Conservation (phyloP, 2,888 invertebrate genomes). For the Plagodis pulveraria region DNA sequence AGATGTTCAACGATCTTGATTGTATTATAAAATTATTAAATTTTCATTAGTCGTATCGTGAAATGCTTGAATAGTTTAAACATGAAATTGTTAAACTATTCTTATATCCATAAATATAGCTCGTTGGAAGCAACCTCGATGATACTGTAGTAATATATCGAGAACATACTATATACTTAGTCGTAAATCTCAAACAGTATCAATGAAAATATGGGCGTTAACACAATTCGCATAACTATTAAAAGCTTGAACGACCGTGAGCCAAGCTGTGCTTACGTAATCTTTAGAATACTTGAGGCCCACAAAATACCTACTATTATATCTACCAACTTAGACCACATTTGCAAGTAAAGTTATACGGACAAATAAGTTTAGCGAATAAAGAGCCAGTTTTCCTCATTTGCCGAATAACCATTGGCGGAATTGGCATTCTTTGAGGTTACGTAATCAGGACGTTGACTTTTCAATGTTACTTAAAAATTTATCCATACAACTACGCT, state of each 20-base stretch:
- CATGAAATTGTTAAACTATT: too few species aligned
- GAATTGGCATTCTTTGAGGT: constrained; percentile 18
- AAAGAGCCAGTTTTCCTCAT: constrained; percentile 19
- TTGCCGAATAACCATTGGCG: constrained; percentile 8
- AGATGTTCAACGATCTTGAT: constrained; percentile 13
- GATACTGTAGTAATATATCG: too few species aligned
- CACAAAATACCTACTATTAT: constrained; percentile 36
- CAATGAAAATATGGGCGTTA: constrained; percentile 26
- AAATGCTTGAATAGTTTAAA: not conserved
- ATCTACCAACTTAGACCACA: constrained; percentile 29
- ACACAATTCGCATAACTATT: constrained; percentile 25
- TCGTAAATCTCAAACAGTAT: constrained; percentile 15
- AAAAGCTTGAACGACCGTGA: constrained; percentile 32
- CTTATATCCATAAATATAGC: too few species aligned
- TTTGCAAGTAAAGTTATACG: constrained; percentile 15
- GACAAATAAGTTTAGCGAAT: constrained; percentile 8
- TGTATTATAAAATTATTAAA: constrained; percentile 9
- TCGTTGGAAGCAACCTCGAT: too few species aligned
- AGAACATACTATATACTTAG: too few species aligned
- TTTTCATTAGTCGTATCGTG: not conserved
- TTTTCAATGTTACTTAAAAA: constrained; percentile 23
- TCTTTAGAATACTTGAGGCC: constrained; percentile 39
- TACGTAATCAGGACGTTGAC: constrained; percentile 37
- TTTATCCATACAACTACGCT: constrained; percentile 18
- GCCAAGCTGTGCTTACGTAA: constrained; percentile 47